These are phyloP conservation scores for Montipora capricornis DNA, from an alignment of 64 coral and sea anemone species.

Conservation along the genomic window DNA sequence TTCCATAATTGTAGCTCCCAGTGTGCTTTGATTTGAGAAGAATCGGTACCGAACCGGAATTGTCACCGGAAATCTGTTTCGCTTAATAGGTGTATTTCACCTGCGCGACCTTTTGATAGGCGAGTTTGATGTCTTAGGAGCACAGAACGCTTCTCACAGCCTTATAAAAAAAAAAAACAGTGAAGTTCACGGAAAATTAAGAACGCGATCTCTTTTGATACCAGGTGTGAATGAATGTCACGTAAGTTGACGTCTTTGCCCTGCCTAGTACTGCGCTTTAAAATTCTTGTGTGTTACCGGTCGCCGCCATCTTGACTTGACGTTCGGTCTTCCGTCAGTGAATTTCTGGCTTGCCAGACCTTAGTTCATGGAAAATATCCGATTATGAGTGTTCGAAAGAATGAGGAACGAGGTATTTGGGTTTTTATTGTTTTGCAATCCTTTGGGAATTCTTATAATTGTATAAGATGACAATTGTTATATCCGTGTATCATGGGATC, in stretches of 20 bases:
- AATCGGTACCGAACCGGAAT: not conserved
- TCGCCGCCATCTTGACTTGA: conserved; percentile 34
- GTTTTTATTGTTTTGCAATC: conserved; percentile 13
- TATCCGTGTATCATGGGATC: too few species aligned
- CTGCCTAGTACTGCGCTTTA: not conserved
- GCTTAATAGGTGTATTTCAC: not conserved
- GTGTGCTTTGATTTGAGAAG: not conserved
- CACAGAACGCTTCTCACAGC: not conserved
- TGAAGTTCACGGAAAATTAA: too few species aligned
- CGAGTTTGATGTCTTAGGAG: not conserved
- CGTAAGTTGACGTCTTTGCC: conserved; percentile 20
- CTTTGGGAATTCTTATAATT: conserved; percentile 22
- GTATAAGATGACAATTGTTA: too few species aligned
- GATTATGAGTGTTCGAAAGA: conserved; percentile 38
- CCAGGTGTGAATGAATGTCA: too few species aligned
- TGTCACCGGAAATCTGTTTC: conserved; percentile 17
- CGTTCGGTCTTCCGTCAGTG: not conserved
- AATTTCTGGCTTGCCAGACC: not conserved
- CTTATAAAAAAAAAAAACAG: not conserved
- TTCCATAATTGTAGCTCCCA: not conserved
- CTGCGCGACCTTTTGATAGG: not conserved
- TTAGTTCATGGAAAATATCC: not conserved
- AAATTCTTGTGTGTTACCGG: not conserved
- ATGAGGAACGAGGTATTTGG: conserved; percentile 25
- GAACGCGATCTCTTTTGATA: too few species aligned